Percentiles rank a stretch among this genome's conserved stretches.
Evolutionary conservation across 1,140 invertebrate genomes (phyloP).

Genomic region (Euschistus heros): DNA sequence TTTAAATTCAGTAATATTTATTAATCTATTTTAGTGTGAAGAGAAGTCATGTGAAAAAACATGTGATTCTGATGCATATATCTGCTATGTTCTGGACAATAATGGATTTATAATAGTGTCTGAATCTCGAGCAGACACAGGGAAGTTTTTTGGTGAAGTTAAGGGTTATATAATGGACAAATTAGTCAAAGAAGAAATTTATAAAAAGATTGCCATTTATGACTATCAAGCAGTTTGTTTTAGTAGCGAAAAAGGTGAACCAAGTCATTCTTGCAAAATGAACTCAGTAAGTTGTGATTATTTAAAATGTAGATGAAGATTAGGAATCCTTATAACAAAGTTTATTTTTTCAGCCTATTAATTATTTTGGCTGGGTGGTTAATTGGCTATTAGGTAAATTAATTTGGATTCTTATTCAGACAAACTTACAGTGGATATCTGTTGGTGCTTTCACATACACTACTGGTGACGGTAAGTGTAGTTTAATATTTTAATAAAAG

Average conservation of each 20-base stretch:
- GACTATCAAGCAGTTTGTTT: slow-evolving; percentile 88
- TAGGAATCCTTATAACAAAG: not conserved
- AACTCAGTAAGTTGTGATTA: slow-evolving; percentile 46
- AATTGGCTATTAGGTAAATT: slow-evolving; percentile 35
- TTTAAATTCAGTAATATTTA: too few species aligned
- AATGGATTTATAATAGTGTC: slow-evolving; percentile 78
- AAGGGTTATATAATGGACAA: slow-evolving; percentile 63
- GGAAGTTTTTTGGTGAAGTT: slow-evolving; percentile 79
- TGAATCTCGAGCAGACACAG: slow-evolving; percentile 57
- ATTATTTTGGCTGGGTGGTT: slow-evolving; percentile 33
- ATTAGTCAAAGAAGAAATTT: slow-evolving; percentile 67
- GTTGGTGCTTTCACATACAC: slow-evolving; percentile 7
- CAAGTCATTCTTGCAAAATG: slow-evolving; percentile 43
- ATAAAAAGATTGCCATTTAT: slow-evolving; percentile 60
- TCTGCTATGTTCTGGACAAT: slow-evolving; percentile 81
- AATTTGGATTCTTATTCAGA: slow-evolving; percentile 34
- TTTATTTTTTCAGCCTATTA: slow-evolving; percentile 35
- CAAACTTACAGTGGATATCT: slow-evolving; percentile 30
- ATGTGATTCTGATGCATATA: slow-evolving; percentile 57
- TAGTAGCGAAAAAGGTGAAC: slow-evolving; percentile 37
- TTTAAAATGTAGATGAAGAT: not conserved
- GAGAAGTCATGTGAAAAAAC: slow-evolving; percentile 37
- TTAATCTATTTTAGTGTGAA: slow-evolving; percentile 21
- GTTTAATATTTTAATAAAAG: not conserved
- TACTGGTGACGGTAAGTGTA: slow-evolving; percentile 24